Conservation (phyloP, 2,888 invertebrate genomes). For the Pemphredon lugubris region DNA sequence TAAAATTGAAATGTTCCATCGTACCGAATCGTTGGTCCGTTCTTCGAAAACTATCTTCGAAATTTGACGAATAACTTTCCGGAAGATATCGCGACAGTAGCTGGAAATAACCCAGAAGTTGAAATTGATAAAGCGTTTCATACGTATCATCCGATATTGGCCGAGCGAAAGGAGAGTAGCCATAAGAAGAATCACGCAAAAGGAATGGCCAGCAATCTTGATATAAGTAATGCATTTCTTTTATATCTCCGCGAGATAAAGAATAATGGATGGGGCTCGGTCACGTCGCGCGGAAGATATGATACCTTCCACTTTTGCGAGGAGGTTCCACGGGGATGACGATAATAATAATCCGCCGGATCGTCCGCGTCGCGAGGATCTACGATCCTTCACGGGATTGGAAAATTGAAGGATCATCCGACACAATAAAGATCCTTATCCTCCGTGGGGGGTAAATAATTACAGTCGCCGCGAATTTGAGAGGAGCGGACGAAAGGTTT, state of each 20-base stretch:
- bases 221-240: conserved; percentile 80
- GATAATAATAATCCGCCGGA: conserved; percentile 61
- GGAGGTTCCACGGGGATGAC: conserved; percentile 49
- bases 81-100: not conserved
- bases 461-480: not conserved
- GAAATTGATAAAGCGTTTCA: conserved; percentile 61
- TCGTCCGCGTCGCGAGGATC: conserved; percentile 39
- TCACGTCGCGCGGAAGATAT: conserved; percentile 74
- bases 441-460: conserved; percentile 28
- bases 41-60: too few relatives aligned
- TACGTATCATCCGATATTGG: conserved; percentile 65
- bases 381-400: conserved; percentile 25
- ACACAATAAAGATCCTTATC: conserved; percentile 17
- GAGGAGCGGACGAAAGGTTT: too few relatives aligned
- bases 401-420: conserved; percentile 35
- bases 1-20: too few relatives aligned
- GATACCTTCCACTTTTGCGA: conserved; percentile 69
- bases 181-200: conserved; percentile 60
- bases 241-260: conserved; percentile 78
- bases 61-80: too few relatives aligned
- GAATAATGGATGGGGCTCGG: conserved; percentile 77
- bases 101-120: not conserved
- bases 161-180: conserved; percentile 53
- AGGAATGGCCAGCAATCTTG: conserved; percentile 76
- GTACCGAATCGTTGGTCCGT: too few relatives aligned